These are phyloP conservation scores for Suillia variegata DNA, from an alignment of 2,888 invertebrate genomes.

Conservation along the genomic window DNA sequence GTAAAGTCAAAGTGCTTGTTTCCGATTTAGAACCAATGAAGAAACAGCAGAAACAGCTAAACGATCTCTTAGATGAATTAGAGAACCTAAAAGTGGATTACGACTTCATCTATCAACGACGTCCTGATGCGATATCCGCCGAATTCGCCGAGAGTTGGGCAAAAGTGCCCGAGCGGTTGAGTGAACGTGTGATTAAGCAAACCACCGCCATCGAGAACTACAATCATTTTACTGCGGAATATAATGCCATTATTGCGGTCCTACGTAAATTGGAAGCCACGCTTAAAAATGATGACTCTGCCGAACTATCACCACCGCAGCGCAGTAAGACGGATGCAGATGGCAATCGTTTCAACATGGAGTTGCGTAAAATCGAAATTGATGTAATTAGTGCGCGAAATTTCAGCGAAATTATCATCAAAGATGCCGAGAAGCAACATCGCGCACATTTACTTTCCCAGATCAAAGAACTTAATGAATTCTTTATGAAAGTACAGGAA, in stretches of 20 bases:
- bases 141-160: slow-evolving; percentile 53
- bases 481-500: slow-evolving; percentile 51
- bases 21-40: slow-evolving; percentile 52
- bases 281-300: background rate
- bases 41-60: slow-evolving; percentile 49
- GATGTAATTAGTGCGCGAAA: slow-evolving; percentile 61
- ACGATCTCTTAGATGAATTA: slow-evolving; percentile 48
- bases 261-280: slow-evolving; percentile 40
- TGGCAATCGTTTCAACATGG: slow-evolving; percentile 44
- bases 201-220: slow-evolving; percentile 60
- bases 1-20: slow-evolving; percentile 45
- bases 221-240: slow-evolving; percentile 58
- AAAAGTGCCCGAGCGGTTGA: slow-evolving; percentile 52
- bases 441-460: slow-evolving; percentile 45
- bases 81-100: slow-evolving; percentile 43
- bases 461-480: slow-evolving; percentile 51
- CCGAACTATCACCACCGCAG: background rate
- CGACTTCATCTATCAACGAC: slow-evolving; percentile 38
- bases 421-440: slow-evolving; percentile 52
- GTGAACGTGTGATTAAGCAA: slow-evolving; percentile 58
- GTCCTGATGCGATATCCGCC: slow-evolving; percentile 34
- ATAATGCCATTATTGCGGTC: slow-evolving; percentile 50
- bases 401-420: slow-evolving; percentile 59
- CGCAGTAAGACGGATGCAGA: background rate
- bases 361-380: slow-evolving; percentile 59